A percentile compares a stretch with the other conserved stretches of the same genome.
These are phyloP conservation scores for Anastrepha obliqua DNA, from an alignment of 1,140 invertebrate genomes.

Conservation along the genomic window DNA sequence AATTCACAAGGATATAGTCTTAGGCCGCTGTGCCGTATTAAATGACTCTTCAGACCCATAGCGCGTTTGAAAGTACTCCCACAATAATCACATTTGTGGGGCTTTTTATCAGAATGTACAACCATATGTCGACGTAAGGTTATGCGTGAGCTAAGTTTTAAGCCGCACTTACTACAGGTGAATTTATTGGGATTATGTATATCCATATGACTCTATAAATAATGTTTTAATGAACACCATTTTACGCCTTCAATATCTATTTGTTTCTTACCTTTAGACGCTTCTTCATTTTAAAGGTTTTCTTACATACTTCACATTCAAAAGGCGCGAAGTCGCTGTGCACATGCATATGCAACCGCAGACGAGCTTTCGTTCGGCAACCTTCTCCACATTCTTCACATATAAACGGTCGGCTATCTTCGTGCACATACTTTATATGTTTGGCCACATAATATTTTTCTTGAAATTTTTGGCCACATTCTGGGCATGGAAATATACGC, in stretches of 20 bases:
- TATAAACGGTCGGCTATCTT: slow-evolving; percentile 74
- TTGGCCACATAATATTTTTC: slow-evolving; percentile 65
- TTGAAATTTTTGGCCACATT: slow-evolving; percentile 68
- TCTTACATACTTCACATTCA: slow-evolving; percentile 75
- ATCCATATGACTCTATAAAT: slow-evolving; percentile 66
- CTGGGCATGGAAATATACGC: slow-evolving; percentile 62
- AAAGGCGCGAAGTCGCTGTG: slow-evolving; percentile 75
- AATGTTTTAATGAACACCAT: not conserved
- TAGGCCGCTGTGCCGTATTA: slow-evolving; percentile 69
- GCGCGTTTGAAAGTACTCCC: slow-evolving; percentile 59
- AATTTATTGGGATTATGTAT: slow-evolving; percentile 75
- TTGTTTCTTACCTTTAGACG: slow-evolving; percentile 60
- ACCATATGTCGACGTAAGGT: slow-evolving; percentile 75
- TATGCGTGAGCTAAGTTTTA: slow-evolving; percentile 74
- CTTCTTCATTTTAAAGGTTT: slow-evolving; percentile 70
- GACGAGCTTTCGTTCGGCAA: slow-evolving; percentile 74
- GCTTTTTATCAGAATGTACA: slow-evolving; percentile 75
- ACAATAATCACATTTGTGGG: slow-evolving; percentile 72
- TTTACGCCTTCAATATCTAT: not conserved
- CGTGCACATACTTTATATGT: slow-evolving; percentile 73
- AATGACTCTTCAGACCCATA: slow-evolving; percentile 68
- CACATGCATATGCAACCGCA: slow-evolving; percentile 75
- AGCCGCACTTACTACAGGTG: slow-evolving; percentile 75
- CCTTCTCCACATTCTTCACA: slow-evolving; percentile 75
- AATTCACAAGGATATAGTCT: slow-evolving; percentile 72